These are phyloP conservation scores for Drosophila monieri DNA, from an alignment of 2,888 invertebrate species.

Conservation along the genomic window DNA sequence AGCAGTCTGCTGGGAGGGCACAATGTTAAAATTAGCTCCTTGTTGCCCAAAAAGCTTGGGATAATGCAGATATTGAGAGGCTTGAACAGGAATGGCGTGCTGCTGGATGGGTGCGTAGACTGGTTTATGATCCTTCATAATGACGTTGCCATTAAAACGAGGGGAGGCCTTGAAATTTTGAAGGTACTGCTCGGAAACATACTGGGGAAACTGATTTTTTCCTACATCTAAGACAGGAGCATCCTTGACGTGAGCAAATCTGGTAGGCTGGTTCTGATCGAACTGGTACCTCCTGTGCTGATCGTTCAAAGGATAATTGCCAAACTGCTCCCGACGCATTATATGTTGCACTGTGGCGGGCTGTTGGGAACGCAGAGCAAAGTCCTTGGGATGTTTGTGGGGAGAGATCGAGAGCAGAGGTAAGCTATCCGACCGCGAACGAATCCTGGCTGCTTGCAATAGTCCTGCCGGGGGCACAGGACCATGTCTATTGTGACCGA, in stretches of 20 bases:
- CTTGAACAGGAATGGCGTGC: slow-evolving; percentile 67
- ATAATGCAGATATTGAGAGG: slow-evolving; percentile 36
- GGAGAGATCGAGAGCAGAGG: slow-evolving; percentile 19
- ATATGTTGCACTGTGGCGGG: slow-evolving; percentile 60
- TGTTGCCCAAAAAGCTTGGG: slow-evolving; percentile 25
- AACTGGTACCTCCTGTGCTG: slow-evolving; percentile 49
- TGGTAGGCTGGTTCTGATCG: slow-evolving; percentile 58
- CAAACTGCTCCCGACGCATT: slow-evolving; percentile 67
- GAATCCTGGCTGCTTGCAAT: slow-evolving; percentile 49
- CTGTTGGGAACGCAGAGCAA: slow-evolving; percentile 39
- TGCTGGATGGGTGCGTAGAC: slow-evolving; percentile 60
- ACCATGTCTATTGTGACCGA: slow-evolving; percentile 45
- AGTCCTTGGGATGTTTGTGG: slow-evolving; percentile 22
- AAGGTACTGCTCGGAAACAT: slow-evolving; percentile 60
- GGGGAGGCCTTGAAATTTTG: slow-evolving; percentile 81
- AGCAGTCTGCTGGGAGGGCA: slow-evolving; percentile 36
- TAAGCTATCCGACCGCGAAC: slow-evolving; percentile 62
- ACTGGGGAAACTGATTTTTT: slow-evolving; percentile 62
- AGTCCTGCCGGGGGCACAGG: slow-evolving; percentile 40
- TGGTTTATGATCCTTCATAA: slow-evolving; percentile 48
- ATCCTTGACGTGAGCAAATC: slow-evolving; percentile 69
- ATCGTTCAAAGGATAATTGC: slow-evolving; percentile 41
- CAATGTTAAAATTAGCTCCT: slow-evolving; percentile 28
- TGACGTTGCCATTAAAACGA: slow-evolving; percentile 74
- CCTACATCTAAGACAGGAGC: slow-evolving; percentile 61